Evolutionary conservation across 2,797 vertebrate genomes (phyloP), one percentile per base, ranked within the genome.

Genomic region (Ibycter americanus): DNA sequence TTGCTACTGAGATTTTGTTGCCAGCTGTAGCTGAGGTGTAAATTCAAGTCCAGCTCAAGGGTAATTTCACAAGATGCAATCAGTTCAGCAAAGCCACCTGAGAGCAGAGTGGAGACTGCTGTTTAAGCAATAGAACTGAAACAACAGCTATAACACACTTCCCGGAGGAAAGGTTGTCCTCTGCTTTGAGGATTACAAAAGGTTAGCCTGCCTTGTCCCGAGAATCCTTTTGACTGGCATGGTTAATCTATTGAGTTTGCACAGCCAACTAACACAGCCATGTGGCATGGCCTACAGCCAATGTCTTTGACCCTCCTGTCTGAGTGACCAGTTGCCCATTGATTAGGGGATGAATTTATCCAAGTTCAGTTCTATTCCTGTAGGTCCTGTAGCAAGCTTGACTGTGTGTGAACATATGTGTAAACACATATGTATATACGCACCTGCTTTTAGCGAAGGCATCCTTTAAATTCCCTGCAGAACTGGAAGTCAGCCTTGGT

Each of bases 401-500:
- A 78, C 56, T 89, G 20, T 40, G 29, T 93, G 58, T 85, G 84
- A 87, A 73, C 27, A 25, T 56, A 52, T 79, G 78, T 84, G 78
- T 87, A 49, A 84, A 84, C 46, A n/a, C 61, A 62, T 78, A 77
- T 7, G 11, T 77, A 32, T 62, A 44, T 58, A 66, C 0, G 1
- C 83, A 81, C 83, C 92, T 93, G 88, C 86, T 77, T 86, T 85
- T 71, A 81, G 68, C 0, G 0, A 86, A 93, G 89, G 76, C 51
- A 89, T 95, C 87, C 87, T 89, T 73, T 84, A 80, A 83, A 92
- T 92, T 95, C 94, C 87, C 93, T 72, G 0, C 11, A 66, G 81
- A 91, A 55, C 36, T 62, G 65, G 55, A 93, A 95, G 62, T 94
- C 71, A 77, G 32, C 12, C 32, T 82, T 73, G 42, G 71, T 89